Conservation (phyloP, 2,797 vertebrate genomes). For the Platalea minor region DNA sequence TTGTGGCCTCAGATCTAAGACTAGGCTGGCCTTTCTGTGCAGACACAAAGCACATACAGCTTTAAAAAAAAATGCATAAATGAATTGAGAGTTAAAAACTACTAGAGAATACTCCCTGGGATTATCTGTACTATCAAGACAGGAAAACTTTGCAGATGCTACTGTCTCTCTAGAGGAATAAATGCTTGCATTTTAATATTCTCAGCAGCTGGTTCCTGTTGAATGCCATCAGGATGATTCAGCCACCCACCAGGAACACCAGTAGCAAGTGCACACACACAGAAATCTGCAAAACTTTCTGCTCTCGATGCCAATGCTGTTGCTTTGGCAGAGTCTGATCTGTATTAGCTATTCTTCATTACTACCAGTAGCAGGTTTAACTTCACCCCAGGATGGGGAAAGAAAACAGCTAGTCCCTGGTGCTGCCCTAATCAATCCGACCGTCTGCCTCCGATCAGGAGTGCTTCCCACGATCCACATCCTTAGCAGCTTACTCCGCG, state of each 20-base stretch:
- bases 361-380: slow-evolving; percentile 56
- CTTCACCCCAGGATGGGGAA: slow-evolving; percentile 4
- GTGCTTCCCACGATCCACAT: slow-evolving; percentile 19
- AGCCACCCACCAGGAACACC: slow-evolving; percentile 82
- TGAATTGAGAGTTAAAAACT: slow-evolving; percentile 78
- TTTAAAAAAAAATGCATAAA: slow-evolving; percentile 61
- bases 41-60: slow-evolving; percentile 29
- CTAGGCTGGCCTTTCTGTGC: background rate
- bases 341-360: slow-evolving; percentile 52
- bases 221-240: slow-evolving; percentile 86
- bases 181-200: slow-evolving; percentile 84
- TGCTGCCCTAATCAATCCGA: background rate
- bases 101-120: slow-evolving; percentile 75
- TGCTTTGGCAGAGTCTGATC: slow-evolving; percentile 52
- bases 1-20: background rate
- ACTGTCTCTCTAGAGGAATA: slow-evolving; percentile 84
- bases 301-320: slow-evolving; percentile 54
- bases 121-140: slow-evolving; percentile 82
- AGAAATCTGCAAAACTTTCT: slow-evolving; percentile 76
- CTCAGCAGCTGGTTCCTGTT: slow-evolving; percentile 85
- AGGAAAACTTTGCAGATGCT: slow-evolving; percentile 84
- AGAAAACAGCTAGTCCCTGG: background rate
- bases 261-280: slow-evolving; percentile 74
- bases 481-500: slow-evolving; percentile 15
- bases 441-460: background rate